phyloP scores from a whole-genome alignment of 2,797 vertebrate species.

The Acestrorhynchus altus region DNA sequence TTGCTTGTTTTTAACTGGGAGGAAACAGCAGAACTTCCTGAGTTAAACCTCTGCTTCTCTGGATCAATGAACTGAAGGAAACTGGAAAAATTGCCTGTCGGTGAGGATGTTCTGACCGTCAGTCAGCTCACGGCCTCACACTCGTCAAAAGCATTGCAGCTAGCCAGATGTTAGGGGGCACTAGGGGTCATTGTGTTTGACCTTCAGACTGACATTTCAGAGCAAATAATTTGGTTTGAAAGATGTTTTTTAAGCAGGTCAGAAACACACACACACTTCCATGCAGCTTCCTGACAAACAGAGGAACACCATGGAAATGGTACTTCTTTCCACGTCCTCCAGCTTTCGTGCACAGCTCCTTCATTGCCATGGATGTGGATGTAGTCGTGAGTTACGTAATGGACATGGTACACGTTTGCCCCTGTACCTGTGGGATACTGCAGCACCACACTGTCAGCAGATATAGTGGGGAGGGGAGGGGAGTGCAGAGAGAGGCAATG shows the following conservation, averaged over 20 bases:
- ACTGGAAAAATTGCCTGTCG: background rate
- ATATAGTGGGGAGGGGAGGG: slow-evolving; percentile 43
- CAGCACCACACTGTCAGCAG: slow-evolving; percentile 63
- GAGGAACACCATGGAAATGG: too few relatives aligned
- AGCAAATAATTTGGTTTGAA: background rate
- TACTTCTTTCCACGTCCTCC: background rate
- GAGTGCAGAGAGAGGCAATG: slow-evolving; percentile 50
- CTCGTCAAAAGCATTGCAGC: background rate
- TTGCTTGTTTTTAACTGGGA: too few relatives aligned
- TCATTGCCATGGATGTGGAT: background rate
- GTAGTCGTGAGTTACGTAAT: slow-evolving; percentile 25
- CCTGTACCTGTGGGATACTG: slow-evolving; percentile 68
- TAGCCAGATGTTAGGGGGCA: background rate
- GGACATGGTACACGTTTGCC: slow-evolving; percentile 33
- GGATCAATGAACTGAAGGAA: background rate
- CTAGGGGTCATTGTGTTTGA: background rate
- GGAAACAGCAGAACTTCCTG: background rate
- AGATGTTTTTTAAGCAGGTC: background rate
- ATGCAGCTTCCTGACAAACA: background rate
- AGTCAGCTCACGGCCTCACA: background rate
- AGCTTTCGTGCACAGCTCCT: background rate
- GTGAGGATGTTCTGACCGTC: background rate
- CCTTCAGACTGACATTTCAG: background rate
- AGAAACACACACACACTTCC: background rate
- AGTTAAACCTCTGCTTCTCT: background rate